A percentile compares a stretch with the other conserved stretches of the same genome.
Evolutionary conservation across 2,888 invertebrate genomes (phyloP).

Genomic region (Drosophila imparisetae): DNA sequence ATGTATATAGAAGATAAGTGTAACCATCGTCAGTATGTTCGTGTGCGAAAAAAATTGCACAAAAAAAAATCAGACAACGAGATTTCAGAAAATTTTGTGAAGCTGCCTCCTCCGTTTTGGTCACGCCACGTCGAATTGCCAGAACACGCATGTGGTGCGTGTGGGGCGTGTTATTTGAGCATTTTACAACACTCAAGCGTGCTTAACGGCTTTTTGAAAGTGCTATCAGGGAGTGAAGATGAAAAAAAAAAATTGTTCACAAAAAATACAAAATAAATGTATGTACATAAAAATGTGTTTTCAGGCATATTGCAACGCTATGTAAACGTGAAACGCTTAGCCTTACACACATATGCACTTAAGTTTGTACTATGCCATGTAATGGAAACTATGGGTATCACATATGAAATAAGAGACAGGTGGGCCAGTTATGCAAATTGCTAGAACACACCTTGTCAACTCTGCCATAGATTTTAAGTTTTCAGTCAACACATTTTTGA

Average conservation of each 20-base stretch:
- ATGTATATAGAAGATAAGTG: conserved; percentile 50
- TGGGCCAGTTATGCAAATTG: conserved; percentile 33
- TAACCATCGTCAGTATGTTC: conserved; percentile 28
- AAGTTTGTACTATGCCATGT: conserved; percentile 13
- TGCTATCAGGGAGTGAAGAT: conserved; percentile 53
- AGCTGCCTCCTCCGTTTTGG: conserved; percentile 53
- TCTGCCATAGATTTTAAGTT: neutral
- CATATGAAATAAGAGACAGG: conserved; percentile 21
- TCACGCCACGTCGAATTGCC: conserved; percentile 76
- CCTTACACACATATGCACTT: conserved; percentile 29
- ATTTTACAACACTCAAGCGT: conserved; percentile 77
- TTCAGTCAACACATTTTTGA: neutral
- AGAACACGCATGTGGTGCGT: conserved; percentile 70
- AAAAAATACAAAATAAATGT: conserved; percentile 17
- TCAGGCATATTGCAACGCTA: conserved; percentile 45
- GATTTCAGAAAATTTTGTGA: conserved; percentile 35
- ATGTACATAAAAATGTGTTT: conserved; percentile 13
- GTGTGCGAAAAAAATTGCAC: conserved; percentile 36
- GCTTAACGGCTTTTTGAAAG: conserved; percentile 79
- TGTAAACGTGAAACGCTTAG: conserved; percentile 57
- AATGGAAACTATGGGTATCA: conserved; percentile 19
- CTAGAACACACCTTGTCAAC: conserved; percentile 8
- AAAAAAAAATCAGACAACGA: conserved; percentile 29
- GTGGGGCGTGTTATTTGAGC: conserved; percentile 73
- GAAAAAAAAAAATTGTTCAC: conserved; percentile 15